These are phyloP conservation scores for Temnothorax unifasciatus DNA, from an alignment of 2,888 invertebrate genomes.

Conservation along the genomic window DNA sequence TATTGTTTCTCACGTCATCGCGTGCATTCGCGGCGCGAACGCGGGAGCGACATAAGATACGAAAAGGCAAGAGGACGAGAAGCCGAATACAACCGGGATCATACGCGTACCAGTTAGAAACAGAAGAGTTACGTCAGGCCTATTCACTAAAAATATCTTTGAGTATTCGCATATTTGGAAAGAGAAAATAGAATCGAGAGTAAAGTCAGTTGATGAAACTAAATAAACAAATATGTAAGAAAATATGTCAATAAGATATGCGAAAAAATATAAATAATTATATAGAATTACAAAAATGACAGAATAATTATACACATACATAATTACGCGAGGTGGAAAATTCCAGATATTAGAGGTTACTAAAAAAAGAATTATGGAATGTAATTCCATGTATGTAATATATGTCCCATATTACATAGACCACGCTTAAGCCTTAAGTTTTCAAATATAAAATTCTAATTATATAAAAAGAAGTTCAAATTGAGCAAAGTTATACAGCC, in stretches of 20 bases:
- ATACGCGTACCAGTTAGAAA: conserved; percentile 68
- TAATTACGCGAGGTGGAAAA: not conserved
- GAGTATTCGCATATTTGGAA: conserved; percentile 67
- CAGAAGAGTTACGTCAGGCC: conserved; percentile 80
- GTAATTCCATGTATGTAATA: not conserved
- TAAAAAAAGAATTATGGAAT: not conserved
- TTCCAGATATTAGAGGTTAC: conserved; percentile 19
- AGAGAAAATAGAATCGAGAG: not conserved
- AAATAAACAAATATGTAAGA: not conserved
- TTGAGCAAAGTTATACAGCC: conserved; percentile 25
- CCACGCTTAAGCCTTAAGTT: not conserved
- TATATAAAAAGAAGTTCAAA: conserved; percentile 21
- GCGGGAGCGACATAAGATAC: conserved; percentile 47
- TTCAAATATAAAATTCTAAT: conserved; percentile 19
- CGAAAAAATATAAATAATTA: not conserved
- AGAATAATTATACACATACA: not conserved
- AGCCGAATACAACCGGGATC: conserved; percentile 61
- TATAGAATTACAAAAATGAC: not conserved
- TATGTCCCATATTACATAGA: not conserved
- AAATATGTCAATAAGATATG: not conserved
- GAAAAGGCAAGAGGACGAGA: conserved; percentile 36
- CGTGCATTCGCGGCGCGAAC: conserved; percentile 73
- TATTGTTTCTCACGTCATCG: conserved; percentile 82
- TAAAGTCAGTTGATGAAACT: not conserved
- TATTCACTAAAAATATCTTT: conserved; percentile 76